Base-by-base conservation (phyloP, 2,888 invertebrate genomes). In the Limnephilus rhombicus region DNA sequence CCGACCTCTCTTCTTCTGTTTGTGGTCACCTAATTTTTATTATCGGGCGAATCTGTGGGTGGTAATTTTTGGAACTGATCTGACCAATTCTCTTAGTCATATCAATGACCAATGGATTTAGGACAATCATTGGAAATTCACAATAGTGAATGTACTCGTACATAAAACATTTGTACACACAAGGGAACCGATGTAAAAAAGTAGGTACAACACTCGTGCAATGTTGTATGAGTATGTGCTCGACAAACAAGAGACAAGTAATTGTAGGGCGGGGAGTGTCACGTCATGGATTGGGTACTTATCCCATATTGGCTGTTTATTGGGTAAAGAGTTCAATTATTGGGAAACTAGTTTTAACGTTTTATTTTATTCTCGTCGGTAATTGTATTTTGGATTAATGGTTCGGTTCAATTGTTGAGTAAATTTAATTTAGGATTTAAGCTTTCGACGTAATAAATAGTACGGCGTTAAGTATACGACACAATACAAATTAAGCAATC, bases 201-300 rank as follows among this genome's bases (percentile, higher is more conserved):
- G 68, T 68, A 68, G 68, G n/a, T 68, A 53, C 18, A 18, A 53
- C 2, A n/a, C 80, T 89, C 68, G 68, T 31, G 29, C 89, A 31
- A 12, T 24, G 3, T 34, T 41, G 24, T 85, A 68, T 24, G 68
- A 68, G 80, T 89, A 31, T 89, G 89, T 80, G 24, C 89, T 68
- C 24, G 89, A 89, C 80, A 89, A 89, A 89, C 89, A 89, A 89
- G 89, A 68, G 68, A 80, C 89, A 34, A 89, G 89, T 89, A 89
- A 89, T 89, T 80, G 89, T 34, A 24, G 68, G 89, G 89, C n/a
- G 68, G 89, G 37, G n/a, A 41, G 31, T 89, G 89, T 68, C 89
- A 80, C 89, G 68, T 89, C 34, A 89, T 37, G 89, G 68, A 89
- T 89, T 68, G 31, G 80, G 68, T 37, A 89, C 89, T 89, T 89